Conservation (phyloP, 2,888 invertebrate species). For the Dysmachus trigonus region DNA sequence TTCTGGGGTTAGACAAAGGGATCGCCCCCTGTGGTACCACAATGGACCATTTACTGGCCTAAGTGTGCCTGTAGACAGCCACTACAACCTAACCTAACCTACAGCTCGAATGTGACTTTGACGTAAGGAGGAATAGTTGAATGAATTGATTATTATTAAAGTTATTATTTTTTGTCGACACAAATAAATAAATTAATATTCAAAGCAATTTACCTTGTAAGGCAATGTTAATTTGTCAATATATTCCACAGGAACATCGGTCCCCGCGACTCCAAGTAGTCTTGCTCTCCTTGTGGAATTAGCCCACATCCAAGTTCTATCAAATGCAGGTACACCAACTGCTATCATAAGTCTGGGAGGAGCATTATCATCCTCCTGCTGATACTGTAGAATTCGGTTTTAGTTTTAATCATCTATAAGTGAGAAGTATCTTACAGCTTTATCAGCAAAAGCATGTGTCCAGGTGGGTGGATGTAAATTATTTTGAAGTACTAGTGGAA, state of each 20-base stretch:
- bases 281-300: constrained; percentile 68
- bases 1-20: too few species aligned
- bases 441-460: constrained; percentile 93
- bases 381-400: constrained; percentile 54
- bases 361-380: constrained; percentile 52
- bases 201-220: constrained; percentile 73
- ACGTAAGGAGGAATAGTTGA: too few species aligned
- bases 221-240: constrained; percentile 89
- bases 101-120: too few species aligned
- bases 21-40: too few species aligned
- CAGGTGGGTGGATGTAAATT: constrained; percentile 85
- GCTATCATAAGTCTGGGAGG: constrained; percentile 81
- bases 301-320: constrained; percentile 71
- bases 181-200: too few species aligned
- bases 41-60: too few species aligned
- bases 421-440: constrained; percentile 70
- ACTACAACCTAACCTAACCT: too few species aligned
- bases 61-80: too few species aligned
- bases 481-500: constrained; percentile 80
- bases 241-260: constrained; percentile 83
- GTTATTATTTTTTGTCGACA: too few species aligned
- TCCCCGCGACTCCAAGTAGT: constrained; percentile 93
- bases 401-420: neutral
- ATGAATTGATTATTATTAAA: too few species aligned
- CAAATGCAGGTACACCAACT: constrained; percentile 91